phyloP scores from a whole-genome alignment of 2,113 vertebrate genomes.

The Perca schrenkii region DNA sequence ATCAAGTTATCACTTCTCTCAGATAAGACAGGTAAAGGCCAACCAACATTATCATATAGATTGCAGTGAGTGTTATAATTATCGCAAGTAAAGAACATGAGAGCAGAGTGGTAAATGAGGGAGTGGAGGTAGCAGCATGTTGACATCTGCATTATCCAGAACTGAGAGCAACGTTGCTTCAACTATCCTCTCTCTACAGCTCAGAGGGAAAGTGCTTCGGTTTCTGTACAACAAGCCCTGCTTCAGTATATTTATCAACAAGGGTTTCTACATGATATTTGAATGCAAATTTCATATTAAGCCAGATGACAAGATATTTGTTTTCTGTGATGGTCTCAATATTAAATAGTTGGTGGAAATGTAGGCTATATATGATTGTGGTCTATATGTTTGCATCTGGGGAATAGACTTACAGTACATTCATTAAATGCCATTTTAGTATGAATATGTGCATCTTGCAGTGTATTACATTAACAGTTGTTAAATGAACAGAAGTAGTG shows the following conservation, averaged over 20 bases:
- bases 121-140: neutral
- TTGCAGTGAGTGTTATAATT: slow-evolving; percentile 6
- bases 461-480: neutral
- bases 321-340: neutral
- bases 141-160: neutral
- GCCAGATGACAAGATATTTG: neutral
- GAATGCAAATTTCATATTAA: neutral
- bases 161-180: neutral
- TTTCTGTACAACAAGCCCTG: neutral
- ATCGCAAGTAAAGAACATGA: slow-evolving; percentile 24
- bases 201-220: too few relatives aligned
- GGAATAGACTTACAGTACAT: neutral
- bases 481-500: neutral
- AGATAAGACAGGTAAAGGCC: neutral
- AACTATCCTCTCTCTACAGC: neutral
- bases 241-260: neutral
- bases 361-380: neutral
- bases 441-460: neutral
- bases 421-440: neutral
- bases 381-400: neutral
- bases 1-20: neutral
- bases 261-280: neutral
- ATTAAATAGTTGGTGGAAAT: neutral
- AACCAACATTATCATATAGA: neutral
- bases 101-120: slow-evolving; percentile 21